A percentile compares a stretch with the other conserved stretches of the same genome.
These are phyloP conservation scores for Holcopasites calliopsidis DNA, from an alignment of 1,140 invertebrate species.

Conservation along the genomic window DNA sequence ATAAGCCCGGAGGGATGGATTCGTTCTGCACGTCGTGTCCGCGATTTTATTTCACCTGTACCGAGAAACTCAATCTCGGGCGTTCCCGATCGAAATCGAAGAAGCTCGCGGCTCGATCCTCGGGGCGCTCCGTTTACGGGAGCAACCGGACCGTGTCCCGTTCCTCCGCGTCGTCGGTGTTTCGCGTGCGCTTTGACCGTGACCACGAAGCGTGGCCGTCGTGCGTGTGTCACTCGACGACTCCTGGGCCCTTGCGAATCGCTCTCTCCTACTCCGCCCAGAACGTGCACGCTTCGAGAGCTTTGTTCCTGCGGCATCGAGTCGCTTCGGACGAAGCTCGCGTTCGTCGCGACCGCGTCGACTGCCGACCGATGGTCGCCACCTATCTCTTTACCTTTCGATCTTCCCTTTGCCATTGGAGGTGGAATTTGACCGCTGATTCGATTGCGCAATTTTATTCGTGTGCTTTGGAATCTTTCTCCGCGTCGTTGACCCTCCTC, in stretches of 20 bases:
- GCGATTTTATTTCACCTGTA: slow-evolving; percentile 22
- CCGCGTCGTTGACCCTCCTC: too few species aligned
- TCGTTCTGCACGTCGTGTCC: not conserved
- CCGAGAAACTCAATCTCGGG: slow-evolving; percentile 50
- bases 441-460: too few species aligned
- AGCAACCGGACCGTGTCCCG: slow-evolving; percentile 74
- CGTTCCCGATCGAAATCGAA: slow-evolving; percentile 52
- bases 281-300: slow-evolving; percentile 70
- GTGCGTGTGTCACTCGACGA: slow-evolving; percentile 77
- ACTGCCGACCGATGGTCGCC: slow-evolving; percentile 20
- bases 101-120: slow-evolving; percentile 48
- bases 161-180: slow-evolving; percentile 46
- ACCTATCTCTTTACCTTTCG: not conserved
- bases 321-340: slow-evolving; percentile 23
- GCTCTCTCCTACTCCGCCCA: slow-evolving; percentile 71
- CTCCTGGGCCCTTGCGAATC: slow-evolving; percentile 70
- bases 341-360: slow-evolving; percentile 16
- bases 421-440: not conserved
- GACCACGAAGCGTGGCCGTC: slow-evolving; percentile 75
- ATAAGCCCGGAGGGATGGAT: not conserved
- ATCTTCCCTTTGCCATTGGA: slow-evolving; percentile 20
- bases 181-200: slow-evolving; percentile 72
- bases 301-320: slow-evolving; percentile 46
- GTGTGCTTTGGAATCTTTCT: too few species aligned
- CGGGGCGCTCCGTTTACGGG: slow-evolving; percentile 67